Base-by-base conservation (phyloP, 2,113 vertebrate species). In the Lanius ludovicianus region DNA sequence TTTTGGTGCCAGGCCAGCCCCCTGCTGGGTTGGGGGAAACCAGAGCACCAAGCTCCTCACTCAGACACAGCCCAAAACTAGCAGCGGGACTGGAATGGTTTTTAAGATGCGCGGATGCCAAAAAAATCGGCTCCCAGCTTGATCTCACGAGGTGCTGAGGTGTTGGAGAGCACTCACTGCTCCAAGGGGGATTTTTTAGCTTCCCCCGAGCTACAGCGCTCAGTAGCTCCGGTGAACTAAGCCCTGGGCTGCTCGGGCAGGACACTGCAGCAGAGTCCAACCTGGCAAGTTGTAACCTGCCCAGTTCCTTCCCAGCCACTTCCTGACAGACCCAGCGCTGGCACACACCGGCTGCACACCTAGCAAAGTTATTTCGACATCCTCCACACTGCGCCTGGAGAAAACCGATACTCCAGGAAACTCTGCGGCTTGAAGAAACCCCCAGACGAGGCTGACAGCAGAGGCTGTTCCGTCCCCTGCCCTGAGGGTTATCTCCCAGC, bases 121-220 rank as follows among this genome's bases (percentile, higher is more conserved):
- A 25, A 65, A 55, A 70, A 70, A 19, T 46, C 42, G 77, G 21
- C 15, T 13, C 33, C 18, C 21, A 41, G 23, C 6, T 35, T 31
- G 30, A 76, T 33, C 39, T 64, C 4, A 0, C 18, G 24, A 30
- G n/a, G n/a, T 21, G 27, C 42, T 4, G 3, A 73, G 56, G 35
- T 37, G 30, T 6, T n/a, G 17, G 50, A 67, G 63, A 20, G 33
- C 0, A 2, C 22, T 63, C 17, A 2, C 18, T 55, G 71, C 71
- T 62, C 27, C 1, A 2, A 25, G 15, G 15, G 7, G 7, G 28
- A 33, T 20, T 28, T 55, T 33, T 50, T 50, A 49, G 13, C 16
- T 50, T 16, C 13, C 41, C 16, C 37, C 3, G 0, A 92, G n/a
- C 11, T 33, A 44, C 0, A 1, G 47, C 0, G 0, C 57, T 37